Conservation (phyloP, 1,140 invertebrate genomes). For the Monochamus saltuarius region DNA sequence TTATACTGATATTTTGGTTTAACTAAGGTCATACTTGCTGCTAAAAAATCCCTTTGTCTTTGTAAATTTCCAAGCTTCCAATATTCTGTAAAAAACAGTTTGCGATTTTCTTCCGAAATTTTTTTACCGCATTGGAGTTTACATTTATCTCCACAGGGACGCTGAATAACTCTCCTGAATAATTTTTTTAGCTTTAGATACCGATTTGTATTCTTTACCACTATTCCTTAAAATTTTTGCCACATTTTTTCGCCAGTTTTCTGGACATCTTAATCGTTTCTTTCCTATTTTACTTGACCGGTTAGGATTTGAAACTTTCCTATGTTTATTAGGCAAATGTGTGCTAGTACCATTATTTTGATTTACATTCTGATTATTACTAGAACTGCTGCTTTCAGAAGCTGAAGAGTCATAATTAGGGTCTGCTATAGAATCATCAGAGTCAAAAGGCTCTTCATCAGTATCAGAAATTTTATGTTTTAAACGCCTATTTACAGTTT, state of each 20-base stretch:
- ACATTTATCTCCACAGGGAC: slow-evolving; percentile 4
- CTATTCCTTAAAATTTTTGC: slow-evolving; percentile 7
- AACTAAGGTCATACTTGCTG: not conserved
- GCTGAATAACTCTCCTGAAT: not conserved
- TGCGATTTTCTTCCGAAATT: slow-evolving; percentile 12
- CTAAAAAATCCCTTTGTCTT: not conserved
- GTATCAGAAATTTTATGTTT: too few species aligned
- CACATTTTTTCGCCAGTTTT: slow-evolving; percentile 5
- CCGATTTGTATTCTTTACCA: slow-evolving; percentile 8
- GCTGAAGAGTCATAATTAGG: too few species aligned
- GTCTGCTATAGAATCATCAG: too few species aligned
- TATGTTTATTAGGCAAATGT: too few species aligned
- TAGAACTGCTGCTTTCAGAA: too few species aligned
- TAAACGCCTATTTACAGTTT: too few species aligned
- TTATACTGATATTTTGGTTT: not conserved
- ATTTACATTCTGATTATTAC: too few species aligned
- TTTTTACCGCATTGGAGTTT: slow-evolving; percentile 10
- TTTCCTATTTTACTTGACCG: too few species aligned
- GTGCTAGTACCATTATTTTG: too few species aligned
- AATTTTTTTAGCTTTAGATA: not conserved
- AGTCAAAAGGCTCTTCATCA: too few species aligned
- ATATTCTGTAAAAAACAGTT: slow-evolving; percentile 4
- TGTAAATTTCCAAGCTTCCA: not conserved
- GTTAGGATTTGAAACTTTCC: too few species aligned
- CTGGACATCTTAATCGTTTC: not conserved